Base-by-base conservation (phyloP, 35 echinoderm and acorn worm genomes). In the Apostichopus japonicus region DNA sequence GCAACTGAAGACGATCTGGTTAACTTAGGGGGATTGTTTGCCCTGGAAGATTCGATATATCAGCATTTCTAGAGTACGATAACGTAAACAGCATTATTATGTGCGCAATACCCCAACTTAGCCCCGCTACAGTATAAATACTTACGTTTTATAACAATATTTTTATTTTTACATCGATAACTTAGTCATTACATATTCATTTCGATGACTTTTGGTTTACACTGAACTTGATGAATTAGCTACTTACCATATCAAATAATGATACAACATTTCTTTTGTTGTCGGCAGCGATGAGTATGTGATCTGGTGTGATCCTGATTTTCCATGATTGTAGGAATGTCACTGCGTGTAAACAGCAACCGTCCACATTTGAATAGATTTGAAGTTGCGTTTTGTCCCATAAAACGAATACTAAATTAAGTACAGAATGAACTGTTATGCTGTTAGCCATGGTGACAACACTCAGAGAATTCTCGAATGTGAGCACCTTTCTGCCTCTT, bases 261-360 rank as follows among this genome's bases (percentile, higher is more conserved):
- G 15, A 6, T 6, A 73, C 71, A 73, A 23, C 71, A 23, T 73
- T 23, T 73, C 71, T 17, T 73, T 17, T 73, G 71, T n/a, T 73
- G 71, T 73, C 71, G 21, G 71, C 71, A 13, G 71, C 21, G 71
- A 17, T 23, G 14, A 73, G 21, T 1, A n/a, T 73, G 6, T 73
- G 1, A 73, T 73, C 71, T 73, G 71, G 6, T 2, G 71, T 23
- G 6, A 73, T 73, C 71, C 71, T 73, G 21, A 73, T 73, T 73
- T 73, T 73, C 71, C 71, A 73, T 17, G 71, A 73, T 73, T 73
- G 71, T 23, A 73, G 71, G 17, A 73, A 73, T 19, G 71, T 73
- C 1, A 73, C 71, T 1, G 71, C 71, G n/a, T 73, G 71, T n/a
- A 73, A 19, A 23, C 71, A 21, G 19, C 70, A 73, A 19, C 70